Evolutionary conservation across 2,797 vertebrate genomes (phyloP), one percentile per base, ranked within the genome.

Genomic region (Lepilemur ruficaudatus): DNA sequence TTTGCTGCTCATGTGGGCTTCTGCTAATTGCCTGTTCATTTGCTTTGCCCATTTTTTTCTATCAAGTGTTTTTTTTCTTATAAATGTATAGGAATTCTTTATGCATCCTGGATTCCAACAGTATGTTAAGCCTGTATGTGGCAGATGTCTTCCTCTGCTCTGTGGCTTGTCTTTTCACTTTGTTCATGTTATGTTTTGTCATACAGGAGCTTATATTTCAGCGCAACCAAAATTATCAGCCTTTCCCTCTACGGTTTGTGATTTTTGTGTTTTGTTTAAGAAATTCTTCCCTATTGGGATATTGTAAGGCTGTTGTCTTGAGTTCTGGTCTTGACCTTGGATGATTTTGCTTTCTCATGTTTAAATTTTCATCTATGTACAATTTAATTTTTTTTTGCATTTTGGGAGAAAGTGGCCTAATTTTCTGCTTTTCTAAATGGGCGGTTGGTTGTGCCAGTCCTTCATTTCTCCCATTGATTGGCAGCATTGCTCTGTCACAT

Each of bases 101-200:
- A 18, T 59, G 88, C n/a, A 20, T 84, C 83, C 72, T 72, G 50
- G 43, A 59, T 83, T 25, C 70, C 11, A 84, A 61, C 43, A 83
- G 30, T 43, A 11, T 55, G 52, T 28, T 81, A 92, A 67, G 81
- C 50, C 22, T 32, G 15, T n/a, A 7, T 41, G 4, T 85, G 75
- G 52, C 55, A 85, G 43, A 52, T 70, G 7, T 65, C 79, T 96
- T 67, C 11, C n/a, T 89, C 17, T 93, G 48, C 6, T 87, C 59
- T 46, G 13, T 89, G 81, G 20, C 43, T 93, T 92, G 7, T 86
- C 83, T 96, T 81, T 85, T 85, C 30, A 43, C 41, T 87, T 80
- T 57, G 57, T 67, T 82, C 38, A 48, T 81, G 17, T 7, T 63
- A 1, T 43, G 10, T 84, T 78, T 84, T 59, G 30, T 92, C 5